Percentiles rank a stretch among this genome's conserved stretches.
phyloP scores from a whole-genome alignment of 1,140 invertebrate genomes.

The Nomia melanderi region DNA sequence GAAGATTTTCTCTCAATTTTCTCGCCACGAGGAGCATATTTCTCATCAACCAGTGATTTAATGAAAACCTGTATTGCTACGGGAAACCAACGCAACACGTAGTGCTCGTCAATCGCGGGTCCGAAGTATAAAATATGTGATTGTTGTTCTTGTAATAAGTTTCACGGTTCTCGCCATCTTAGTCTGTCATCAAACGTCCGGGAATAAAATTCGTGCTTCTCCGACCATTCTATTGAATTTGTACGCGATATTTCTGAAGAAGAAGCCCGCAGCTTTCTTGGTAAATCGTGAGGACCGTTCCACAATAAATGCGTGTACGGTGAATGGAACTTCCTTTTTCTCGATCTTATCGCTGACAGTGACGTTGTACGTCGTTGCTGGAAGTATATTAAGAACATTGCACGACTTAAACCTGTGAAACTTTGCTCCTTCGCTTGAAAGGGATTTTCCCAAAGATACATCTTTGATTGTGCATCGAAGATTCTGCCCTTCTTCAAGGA shows the following conservation, averaged over 20 bases:
- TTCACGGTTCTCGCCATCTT: slow-evolving; percentile 60
- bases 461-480: not conserved
- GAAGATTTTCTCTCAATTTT: slow-evolving; percentile 18
- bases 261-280: not conserved
- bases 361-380: not conserved
- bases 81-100: not conserved
- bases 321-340: slow-evolving; percentile 26
- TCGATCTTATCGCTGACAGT: slow-evolving; percentile 7
- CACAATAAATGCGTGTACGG: slow-evolving; percentile 2
- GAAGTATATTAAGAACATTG: slow-evolving; percentile 10
- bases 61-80: not conserved
- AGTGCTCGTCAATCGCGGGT: not conserved
- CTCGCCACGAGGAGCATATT: slow-evolving; percentile 3
- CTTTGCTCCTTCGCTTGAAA: not conserved
- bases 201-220: slow-evolving; percentile 11
- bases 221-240: not conserved
- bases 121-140: slow-evolving; percentile 50
- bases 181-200: slow-evolving; percentile 55
- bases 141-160: slow-evolving; percentile 30
- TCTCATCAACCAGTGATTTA: not conserved
- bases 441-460: not conserved
- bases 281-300: not conserved
- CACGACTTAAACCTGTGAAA: not conserved
- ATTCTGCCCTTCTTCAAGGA: slow-evolving; percentile 1
- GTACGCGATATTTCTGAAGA: not conserved